Percentiles rank a stretch among this genome's conserved stretches.
phyloP scores from a whole-genome alignment of 2,113 vertebrate genomes.

The Parus major region DNA sequence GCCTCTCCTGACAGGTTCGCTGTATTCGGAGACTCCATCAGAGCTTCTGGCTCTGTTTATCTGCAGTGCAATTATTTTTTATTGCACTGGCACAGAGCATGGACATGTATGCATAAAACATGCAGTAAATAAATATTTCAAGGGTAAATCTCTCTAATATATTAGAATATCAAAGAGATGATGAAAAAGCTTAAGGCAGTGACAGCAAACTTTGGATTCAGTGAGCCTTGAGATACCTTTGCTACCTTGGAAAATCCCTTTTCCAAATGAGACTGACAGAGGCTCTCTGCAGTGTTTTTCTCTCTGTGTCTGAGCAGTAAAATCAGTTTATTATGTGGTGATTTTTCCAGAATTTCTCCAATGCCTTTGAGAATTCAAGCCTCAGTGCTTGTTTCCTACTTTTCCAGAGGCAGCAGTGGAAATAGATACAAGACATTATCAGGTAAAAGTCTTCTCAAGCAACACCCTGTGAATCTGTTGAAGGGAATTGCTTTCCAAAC shows the following conservation, averaged over 20 bases:
- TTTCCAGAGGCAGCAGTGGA: neutral
- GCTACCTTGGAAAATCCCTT: neutral
- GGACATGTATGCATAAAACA: neutral
- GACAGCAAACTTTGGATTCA: neutral
- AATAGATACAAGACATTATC: neutral
- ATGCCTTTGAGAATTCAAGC: neutral
- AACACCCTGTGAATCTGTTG: neutral
- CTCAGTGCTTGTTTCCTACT: neutral
- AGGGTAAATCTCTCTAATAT: neutral
- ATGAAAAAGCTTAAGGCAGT: neutral
- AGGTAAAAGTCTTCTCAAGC: constrained; percentile 1
- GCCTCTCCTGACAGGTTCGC: neutral
- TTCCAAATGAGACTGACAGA: neutral
- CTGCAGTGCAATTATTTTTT: neutral
- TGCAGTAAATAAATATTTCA: neutral
- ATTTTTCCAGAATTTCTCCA: neutral
- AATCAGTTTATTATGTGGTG: neutral
- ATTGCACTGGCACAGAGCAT: neutral
- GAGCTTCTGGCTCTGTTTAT: neutral
- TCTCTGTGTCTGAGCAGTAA: neutral
- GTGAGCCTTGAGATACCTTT: neutral
- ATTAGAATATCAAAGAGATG: neutral
- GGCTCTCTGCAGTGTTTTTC: neutral
- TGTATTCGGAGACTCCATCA: neutral
- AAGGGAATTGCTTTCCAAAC: neutral